Evolutionary conservation across 2,113 vertebrate genomes (phyloP).

Genomic region (Eira barbara): DNA sequence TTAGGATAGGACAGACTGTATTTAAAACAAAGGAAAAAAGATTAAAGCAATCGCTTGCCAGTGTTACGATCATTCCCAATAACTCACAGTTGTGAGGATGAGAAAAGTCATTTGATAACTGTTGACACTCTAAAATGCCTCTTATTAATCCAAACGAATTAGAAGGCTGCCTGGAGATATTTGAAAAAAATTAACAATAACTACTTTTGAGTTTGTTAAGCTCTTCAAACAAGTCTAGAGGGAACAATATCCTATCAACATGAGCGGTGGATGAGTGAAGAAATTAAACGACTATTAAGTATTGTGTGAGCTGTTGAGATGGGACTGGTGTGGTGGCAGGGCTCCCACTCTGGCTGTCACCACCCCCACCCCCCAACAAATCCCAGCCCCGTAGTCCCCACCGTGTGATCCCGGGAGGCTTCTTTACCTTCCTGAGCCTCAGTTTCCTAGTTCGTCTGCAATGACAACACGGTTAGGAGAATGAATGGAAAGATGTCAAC

Average conservation of each 20-base stretch:
- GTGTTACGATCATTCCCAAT: background rate
- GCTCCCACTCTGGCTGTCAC: background rate
- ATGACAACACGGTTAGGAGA: background rate
- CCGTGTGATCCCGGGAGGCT: background rate
- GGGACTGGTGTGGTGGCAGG: background rate
- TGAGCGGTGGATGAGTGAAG: background rate
- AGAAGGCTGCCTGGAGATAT: constrained; percentile 28
- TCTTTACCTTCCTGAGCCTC: background rate
- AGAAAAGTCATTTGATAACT: constrained; percentile 71
- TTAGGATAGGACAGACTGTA: constrained; percentile 9
- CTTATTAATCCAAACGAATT: constrained; percentile 57
- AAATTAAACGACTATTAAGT: background rate
- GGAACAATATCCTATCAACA: background rate
- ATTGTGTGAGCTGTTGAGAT: background rate
- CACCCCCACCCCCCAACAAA: background rate
- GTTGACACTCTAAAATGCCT: constrained; percentile 27
- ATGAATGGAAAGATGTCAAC: background rate
- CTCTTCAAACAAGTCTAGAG: background rate
- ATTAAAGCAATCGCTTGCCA: constrained; percentile 19
- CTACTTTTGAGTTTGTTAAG: constrained; percentile 12
- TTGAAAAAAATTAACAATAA: constrained; percentile 30
- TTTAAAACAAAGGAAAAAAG: background rate
- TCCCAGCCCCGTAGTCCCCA: background rate
- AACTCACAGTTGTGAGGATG: constrained; percentile 46
- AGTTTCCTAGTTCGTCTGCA: background rate